Percentiles rank a stretch among this genome's conserved stretches.
Conservation (phyloP, 2,888 invertebrate species). For the Limenitis camilla region DNA sequence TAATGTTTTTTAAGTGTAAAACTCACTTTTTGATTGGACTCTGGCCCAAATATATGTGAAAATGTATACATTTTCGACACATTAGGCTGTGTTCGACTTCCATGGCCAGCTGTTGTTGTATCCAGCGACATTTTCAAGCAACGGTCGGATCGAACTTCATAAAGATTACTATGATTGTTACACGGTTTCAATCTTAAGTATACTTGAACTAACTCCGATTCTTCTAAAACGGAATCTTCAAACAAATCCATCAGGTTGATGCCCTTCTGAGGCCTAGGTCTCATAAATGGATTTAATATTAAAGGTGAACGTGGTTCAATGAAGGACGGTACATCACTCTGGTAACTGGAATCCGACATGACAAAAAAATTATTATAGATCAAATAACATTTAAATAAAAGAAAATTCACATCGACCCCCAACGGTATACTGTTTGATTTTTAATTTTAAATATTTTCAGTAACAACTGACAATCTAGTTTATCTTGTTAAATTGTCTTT, state of each 20-base stretch:
- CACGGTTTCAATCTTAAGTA: slow-evolving; percentile 71
- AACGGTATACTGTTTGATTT: slow-evolving; percentile 18
- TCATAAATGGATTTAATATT: slow-evolving; percentile 62
- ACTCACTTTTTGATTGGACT: slow-evolving; percentile 54
- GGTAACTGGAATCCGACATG: slow-evolving; percentile 45
- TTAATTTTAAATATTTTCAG: slow-evolving; percentile 12
- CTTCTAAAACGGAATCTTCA: slow-evolving; percentile 54
- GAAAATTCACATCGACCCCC: slow-evolving; percentile 12
- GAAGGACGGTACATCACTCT: slow-evolving; percentile 62
- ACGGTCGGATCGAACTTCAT: slow-evolving; percentile 54
- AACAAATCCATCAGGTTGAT: slow-evolving; percentile 58
- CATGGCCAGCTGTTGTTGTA: slow-evolving; percentile 55
- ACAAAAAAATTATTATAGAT: slow-evolving; percentile 4
- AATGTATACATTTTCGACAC: slow-evolving; percentile 66
- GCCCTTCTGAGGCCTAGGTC: slow-evolving; percentile 59
- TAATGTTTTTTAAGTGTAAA: too few species aligned
- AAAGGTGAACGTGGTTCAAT: slow-evolving; percentile 63
- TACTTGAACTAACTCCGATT: slow-evolving; percentile 65
- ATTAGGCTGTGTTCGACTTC: slow-evolving; percentile 59
- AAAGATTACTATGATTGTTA: slow-evolving; percentile 44
- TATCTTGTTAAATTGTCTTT: not conserved
- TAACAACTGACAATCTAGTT: not conserved
- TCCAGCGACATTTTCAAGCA: slow-evolving; percentile 57
- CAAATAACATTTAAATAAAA: too few species aligned
- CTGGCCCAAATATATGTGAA: slow-evolving; percentile 57